A percentile compares a stretch with the other conserved stretches of the same genome.
phyloP scores from a whole-genome alignment of 2,113 vertebrate genomes.

The Siniperca chuatsi region DNA sequence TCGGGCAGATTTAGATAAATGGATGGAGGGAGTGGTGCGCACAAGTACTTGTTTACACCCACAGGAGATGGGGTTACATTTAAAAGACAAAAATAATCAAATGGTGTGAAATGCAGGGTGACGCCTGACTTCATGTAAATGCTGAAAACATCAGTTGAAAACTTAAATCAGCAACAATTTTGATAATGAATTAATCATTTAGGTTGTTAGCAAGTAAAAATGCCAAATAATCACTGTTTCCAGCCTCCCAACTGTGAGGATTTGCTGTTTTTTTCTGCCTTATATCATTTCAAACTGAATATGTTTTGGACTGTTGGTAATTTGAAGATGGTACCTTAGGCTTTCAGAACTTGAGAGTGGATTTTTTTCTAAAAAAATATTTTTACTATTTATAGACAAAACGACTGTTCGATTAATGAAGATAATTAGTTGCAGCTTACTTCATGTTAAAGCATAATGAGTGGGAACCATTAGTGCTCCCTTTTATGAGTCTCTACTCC shows the following conservation, averaged over 20 bases:
- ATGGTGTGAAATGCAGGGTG: neutral
- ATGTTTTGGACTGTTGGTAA: neutral
- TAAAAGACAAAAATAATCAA: conserved; percentile 1
- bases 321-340: neutral
- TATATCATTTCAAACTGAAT: neutral
- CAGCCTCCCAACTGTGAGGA: neutral
- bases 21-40: conserved; percentile 12
- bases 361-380: neutral
- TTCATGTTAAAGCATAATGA: conserved; percentile 55
- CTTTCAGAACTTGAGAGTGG: neutral
- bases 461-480: conserved; percentile 52
- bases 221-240: neutral
- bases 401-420: neutral
- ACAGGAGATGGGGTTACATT: conserved; percentile 3
- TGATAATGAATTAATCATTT: neutral
- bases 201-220: neutral
- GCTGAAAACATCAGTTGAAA: neutral
- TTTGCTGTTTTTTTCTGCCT: neutral
- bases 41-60: conserved; percentile 29
- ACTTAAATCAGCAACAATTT: neutral
- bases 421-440: conserved; percentile 37
- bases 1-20: conserved; percentile 40
- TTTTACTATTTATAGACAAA: neutral
- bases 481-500: conserved; percentile 46
- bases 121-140: neutral